These are phyloP conservation scores for Scortum barcoo DNA, from an alignment of 2,113 vertebrate species.

Conservation along the genomic window DNA sequence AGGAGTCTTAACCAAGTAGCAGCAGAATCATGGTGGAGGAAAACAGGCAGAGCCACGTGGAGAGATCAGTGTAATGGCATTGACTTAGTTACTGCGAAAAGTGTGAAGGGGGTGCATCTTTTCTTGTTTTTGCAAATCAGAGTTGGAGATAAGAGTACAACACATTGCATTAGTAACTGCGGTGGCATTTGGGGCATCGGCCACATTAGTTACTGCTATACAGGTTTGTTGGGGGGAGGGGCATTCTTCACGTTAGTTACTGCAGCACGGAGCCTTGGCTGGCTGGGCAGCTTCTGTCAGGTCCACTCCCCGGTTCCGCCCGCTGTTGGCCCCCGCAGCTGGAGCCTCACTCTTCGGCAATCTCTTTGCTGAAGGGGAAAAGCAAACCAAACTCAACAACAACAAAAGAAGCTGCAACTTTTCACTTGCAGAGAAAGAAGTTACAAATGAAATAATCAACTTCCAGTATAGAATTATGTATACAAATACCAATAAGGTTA, in stretches of 20 bases:
- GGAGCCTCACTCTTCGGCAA: conserved; percentile 97
- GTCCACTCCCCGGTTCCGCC: conserved; percentile 93
- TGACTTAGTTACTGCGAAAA: conserved; percentile 46
- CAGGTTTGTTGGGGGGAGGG: conserved; percentile 32
- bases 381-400: background rate
- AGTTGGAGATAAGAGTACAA: conserved; percentile 61
- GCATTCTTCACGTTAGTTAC: conserved; percentile 88
- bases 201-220: conserved; percentile 78
- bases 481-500: background rate
- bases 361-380: conserved; percentile 87
- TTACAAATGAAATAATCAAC: background rate
- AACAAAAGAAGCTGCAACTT: background rate
- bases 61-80: conserved; percentile 47
- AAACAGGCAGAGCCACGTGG: conserved; percentile 43
- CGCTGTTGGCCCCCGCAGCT: conserved; percentile 87
- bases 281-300: conserved; percentile 94
- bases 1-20: conserved; percentile 54
- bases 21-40: conserved; percentile 60
- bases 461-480: background rate
- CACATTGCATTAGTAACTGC: conserved; percentile 79
- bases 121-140: conserved; percentile 71
- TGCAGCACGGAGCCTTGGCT: conserved; percentile 94
- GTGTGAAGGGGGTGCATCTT: conserved; percentile 18
- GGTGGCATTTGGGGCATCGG: conserved; percentile 68
- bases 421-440: background rate